Evolutionary conservation across 1,140 invertebrate genomes (phyloP).

Genomic region (Cylas formicarius): DNA sequence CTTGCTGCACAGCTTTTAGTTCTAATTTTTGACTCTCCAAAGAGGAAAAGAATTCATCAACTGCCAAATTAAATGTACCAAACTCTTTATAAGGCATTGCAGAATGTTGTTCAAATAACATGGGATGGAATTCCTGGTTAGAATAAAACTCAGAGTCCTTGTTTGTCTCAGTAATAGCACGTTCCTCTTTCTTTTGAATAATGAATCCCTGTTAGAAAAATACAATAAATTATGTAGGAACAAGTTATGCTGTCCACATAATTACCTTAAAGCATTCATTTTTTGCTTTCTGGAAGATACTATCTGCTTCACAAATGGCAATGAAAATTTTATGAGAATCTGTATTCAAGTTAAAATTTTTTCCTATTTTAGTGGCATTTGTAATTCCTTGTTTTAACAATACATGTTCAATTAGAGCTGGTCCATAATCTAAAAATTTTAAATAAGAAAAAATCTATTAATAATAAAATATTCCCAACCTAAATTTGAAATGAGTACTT

Average conservation of each 20-base stretch:
- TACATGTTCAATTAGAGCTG: conserved; percentile 84
- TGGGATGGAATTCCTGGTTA: conserved; percentile 90
- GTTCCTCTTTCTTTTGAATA: conserved; percentile 76
- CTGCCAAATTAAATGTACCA: conserved; percentile 76
- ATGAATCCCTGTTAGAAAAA: conserved; percentile 64
- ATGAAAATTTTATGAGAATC: conserved; percentile 60
- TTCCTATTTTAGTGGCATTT: conserved; percentile 41
- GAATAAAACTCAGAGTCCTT: conserved; percentile 56
- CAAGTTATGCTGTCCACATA: conserved; percentile 4
- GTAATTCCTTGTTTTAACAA: conserved; percentile 65
- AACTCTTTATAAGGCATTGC: conserved; percentile 57
- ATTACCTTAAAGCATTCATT: conserved; percentile 46
- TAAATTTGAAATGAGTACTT: conserved; percentile 74
- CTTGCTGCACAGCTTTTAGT: conserved; percentile 83
- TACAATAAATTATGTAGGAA: conserved; percentile 10
- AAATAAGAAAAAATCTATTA: conserved; percentile 2
- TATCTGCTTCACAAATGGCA: conserved; percentile 65
- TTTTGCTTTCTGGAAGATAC: conserved; percentile 52
- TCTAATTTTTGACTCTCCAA: conserved; percentile 95
- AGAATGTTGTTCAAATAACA: conserved; percentile 66
- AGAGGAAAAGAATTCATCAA: conserved; percentile 95
- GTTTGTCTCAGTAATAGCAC: conserved; percentile 51
- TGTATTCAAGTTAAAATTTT: conserved; percentile 57
- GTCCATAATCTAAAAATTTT: conserved; percentile 67
- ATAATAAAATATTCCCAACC: conserved; percentile 44